Base-by-base conservation (phyloP, 2,888 invertebrate species). In the Halocaridina rubra region DNA sequence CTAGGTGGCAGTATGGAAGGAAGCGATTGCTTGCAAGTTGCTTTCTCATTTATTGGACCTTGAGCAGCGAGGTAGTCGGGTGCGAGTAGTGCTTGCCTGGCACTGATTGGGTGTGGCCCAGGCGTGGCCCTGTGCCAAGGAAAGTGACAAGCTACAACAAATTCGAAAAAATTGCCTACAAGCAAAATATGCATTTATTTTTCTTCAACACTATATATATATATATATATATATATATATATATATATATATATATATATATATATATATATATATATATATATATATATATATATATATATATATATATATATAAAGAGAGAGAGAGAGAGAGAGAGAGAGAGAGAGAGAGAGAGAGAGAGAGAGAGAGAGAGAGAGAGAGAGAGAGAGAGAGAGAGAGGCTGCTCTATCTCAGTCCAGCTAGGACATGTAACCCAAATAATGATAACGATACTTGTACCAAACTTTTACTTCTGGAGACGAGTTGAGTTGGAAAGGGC, bases 101-200 rank as follows among this genome's bases (percentile, higher is more conserved):
- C 57, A 57, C 57, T 59, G 74, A 69, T 30, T 30, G 69, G 80
- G 80, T 80, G 80, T 80, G 80, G 80, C 72, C 69, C 67, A 59
- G 69, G 72, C 74, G 61, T 72, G 80, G 80, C 74, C 72, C 74
- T 59, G 74, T 74, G 80, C 74, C 80, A 80, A 80, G 72, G 80
- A 80, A 80, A 80, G 80, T 80, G 72, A 74, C 80, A 74, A 59
- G 32, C 32, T 33, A 61, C 29, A 72, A 27, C 71, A 80, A 74
- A 72, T 59, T 72, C 32, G 74, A 59, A 74, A 57, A 61, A n/a
- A n/a, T n/a, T n/a, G n/a, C n/a, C n/a, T n/a, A n/a, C n/a, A n/a
- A n/a, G n/a, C n/a, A n/a, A n/a, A n/a, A n/a, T n/a, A n/a, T n/a
- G n/a, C n/a, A n/a, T n/a, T n/a, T n/a, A n/a, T n/a, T n/a, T n/a